phyloP scores from a whole-genome alignment of 2,888 invertebrate genomes.

The Cantharis flavilabris region DNA sequence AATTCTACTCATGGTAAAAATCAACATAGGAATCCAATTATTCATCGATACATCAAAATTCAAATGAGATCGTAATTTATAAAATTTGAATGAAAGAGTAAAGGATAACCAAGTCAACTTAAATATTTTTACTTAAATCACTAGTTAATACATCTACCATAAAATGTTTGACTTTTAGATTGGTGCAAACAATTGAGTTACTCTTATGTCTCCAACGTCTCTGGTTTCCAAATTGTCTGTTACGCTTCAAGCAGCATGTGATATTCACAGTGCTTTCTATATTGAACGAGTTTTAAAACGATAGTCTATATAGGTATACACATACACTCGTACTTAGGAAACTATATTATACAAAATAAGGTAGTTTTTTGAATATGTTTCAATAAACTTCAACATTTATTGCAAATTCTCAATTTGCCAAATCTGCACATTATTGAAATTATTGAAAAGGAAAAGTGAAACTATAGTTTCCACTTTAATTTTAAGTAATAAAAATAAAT shows the following conservation, averaged over 20 bases:
- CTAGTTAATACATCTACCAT: background rate
- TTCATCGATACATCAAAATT: too few species aligned
- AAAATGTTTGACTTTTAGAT: background rate
- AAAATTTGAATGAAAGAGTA: too few species aligned
- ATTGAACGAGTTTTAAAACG: background rate
- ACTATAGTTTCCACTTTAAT: background rate
- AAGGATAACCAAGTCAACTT: too few species aligned
- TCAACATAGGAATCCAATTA: too few species aligned
- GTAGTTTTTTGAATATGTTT: background rate
- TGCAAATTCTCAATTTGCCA: background rate
- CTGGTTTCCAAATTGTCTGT: background rate
- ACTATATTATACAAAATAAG: background rate
- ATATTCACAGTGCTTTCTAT: background rate
- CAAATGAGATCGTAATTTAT: too few species aligned
- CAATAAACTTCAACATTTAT: background rate
- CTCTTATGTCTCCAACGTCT: background rate
- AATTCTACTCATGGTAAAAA: too few species aligned
- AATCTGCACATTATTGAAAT: too few species aligned
- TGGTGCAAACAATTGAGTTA: background rate
- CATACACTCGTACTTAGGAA: background rate
- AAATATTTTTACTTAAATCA: too few species aligned
- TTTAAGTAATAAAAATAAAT: too few species aligned
- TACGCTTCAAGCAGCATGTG: background rate
- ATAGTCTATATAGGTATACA: background rate
- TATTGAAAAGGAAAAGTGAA: background rate